Evolutionary conservation across 2,888 invertebrate genomes (phyloP).

Genomic region (Stenichneumon culpator): DNA sequence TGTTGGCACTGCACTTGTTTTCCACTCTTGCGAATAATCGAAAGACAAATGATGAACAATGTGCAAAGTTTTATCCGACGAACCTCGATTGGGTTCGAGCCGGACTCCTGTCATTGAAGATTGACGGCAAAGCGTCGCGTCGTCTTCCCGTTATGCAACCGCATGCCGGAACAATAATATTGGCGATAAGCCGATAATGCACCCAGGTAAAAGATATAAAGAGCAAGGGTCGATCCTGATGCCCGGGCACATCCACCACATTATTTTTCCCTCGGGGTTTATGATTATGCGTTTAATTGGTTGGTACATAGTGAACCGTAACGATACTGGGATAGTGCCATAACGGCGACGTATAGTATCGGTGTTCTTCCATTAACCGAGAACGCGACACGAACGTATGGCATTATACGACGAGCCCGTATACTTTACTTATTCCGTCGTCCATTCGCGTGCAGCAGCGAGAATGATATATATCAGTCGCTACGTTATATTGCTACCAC

Average conservation of each 20-base stretch:
- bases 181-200: conserved; percentile 27
- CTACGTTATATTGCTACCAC: conserved; percentile 21
- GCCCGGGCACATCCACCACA: conserved; percentile 17
- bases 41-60: not conserved
- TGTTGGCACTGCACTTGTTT: not conserved
- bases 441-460: conserved; percentile 5
- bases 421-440: conserved; percentile 31
- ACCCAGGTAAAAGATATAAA: conserved; percentile 47
- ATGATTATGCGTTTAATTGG: conserved; percentile 61
- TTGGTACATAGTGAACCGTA: conserved; percentile 55
- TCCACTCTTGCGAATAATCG: not conserved
- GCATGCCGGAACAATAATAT: conserved; percentile 45
- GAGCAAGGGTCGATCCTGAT: conserved; percentile 60
- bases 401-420: conserved; percentile 37
- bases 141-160: not conserved
- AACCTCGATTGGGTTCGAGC: not conserved
- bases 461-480: conserved; percentile 22
- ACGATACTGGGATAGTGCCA: conserved; percentile 10
- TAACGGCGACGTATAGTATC: conserved; percentile 22
- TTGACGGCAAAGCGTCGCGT: not conserved
- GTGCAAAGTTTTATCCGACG: not conserved
- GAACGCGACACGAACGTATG: conserved; percentile 33
- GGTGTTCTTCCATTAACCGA: conserved; percentile 51
- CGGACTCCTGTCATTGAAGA: not conserved
- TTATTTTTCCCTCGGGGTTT: conserved; percentile 39